A percentile compares a stretch with the other conserved stretches of the same genome.
Evolutionary conservation across 1,140 invertebrate species (phyloP).

Genomic region (Thalassaphorura encarpata): DNA sequence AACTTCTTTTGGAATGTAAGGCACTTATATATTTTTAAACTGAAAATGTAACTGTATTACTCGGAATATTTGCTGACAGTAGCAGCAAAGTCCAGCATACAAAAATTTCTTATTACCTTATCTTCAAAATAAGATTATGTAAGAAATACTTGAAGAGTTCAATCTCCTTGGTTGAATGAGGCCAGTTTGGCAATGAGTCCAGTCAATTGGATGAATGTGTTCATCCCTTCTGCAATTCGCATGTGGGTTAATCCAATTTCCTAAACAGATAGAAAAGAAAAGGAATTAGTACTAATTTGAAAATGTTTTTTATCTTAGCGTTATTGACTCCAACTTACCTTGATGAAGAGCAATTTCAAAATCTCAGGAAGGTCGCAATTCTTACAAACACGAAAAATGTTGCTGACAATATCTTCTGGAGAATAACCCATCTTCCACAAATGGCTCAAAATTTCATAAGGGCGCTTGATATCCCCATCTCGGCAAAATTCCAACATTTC

Average conservation of each 20-base stretch:
- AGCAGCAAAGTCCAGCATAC: too few relatives aligned
- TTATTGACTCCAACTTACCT: conserved; percentile 44
- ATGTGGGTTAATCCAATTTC: conserved; percentile 89
- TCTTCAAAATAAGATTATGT: neutral
- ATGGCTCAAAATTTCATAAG: conserved; percentile 76
- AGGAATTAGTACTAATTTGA: conserved; percentile 21
- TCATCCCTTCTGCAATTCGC: conserved; percentile 78
- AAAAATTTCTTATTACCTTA: neutral
- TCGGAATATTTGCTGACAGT: too few relatives aligned
- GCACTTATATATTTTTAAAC: neutral
- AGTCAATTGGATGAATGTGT: conserved; percentile 78
- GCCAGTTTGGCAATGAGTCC: conserved; percentile 67
- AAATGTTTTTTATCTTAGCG: conserved; percentile 13
- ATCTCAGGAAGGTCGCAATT: conserved; percentile 67
- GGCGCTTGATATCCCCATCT: conserved; percentile 70
- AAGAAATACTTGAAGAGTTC: neutral
- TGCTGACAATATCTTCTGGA: conserved; percentile 89
- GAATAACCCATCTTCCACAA: conserved; percentile 91
- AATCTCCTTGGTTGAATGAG: neutral
- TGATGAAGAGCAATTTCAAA: conserved; percentile 76
- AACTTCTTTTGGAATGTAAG: neutral
- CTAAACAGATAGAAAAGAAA: conserved; percentile 48
- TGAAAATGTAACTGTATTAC: neutral
- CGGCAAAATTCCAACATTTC: conserved; percentile 82
- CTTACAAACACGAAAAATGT: conserved; percentile 89